phyloP scores from a whole-genome alignment of 1,140 invertebrate species.

The Ctenoplectra terminalis region DNA sequence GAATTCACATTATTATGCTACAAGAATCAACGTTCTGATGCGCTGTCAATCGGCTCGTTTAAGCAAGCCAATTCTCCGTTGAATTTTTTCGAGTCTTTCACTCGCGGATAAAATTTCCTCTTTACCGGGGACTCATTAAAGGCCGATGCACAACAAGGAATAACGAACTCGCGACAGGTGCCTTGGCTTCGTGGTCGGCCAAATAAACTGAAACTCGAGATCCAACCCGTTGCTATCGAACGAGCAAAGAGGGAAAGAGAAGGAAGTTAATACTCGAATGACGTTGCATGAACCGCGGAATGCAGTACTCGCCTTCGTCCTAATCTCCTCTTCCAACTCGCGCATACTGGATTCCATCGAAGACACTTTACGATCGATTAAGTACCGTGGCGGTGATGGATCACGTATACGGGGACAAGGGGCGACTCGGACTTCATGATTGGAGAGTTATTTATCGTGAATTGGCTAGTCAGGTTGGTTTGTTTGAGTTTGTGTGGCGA shows the following conservation, averaged over 20 bases:
- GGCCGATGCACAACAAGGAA: slow-evolving; percentile 21
- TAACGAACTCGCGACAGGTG: slow-evolving; percentile 52
- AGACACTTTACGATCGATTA: slow-evolving; percentile 75
- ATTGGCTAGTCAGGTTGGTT: background rate
- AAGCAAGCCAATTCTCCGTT: background rate
- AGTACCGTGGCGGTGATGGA: slow-evolving; percentile 49
- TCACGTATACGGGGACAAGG: background rate
- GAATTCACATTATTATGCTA: background rate
- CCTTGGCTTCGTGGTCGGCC: slow-evolving; percentile 20
- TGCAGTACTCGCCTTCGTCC: slow-evolving; percentile 28
- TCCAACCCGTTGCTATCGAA: slow-evolving; percentile 1
- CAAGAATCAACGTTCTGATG: background rate
- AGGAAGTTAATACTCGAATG: slow-evolving; percentile 43
- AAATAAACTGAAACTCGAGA: slow-evolving; percentile 49
- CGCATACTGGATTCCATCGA: slow-evolving; percentile 14
- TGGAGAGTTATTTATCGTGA: slow-evolving; percentile 4
- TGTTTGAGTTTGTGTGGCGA: background rate
- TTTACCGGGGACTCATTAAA: slow-evolving; percentile 45
- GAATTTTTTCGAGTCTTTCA: background rate
- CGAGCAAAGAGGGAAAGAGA: background rate
- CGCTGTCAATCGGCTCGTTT: slow-evolving; percentile 26
- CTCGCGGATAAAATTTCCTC: slow-evolving; percentile 18
- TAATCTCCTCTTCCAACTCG: slow-evolving; percentile 16
- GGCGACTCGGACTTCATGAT: background rate
- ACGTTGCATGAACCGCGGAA: slow-evolving; percentile 45